Evolutionary conservation across 2,113 vertebrate genomes (phyloP), one percentile per base, ranked within the genome.

Genomic region (Platycercus adscitus): DNA sequence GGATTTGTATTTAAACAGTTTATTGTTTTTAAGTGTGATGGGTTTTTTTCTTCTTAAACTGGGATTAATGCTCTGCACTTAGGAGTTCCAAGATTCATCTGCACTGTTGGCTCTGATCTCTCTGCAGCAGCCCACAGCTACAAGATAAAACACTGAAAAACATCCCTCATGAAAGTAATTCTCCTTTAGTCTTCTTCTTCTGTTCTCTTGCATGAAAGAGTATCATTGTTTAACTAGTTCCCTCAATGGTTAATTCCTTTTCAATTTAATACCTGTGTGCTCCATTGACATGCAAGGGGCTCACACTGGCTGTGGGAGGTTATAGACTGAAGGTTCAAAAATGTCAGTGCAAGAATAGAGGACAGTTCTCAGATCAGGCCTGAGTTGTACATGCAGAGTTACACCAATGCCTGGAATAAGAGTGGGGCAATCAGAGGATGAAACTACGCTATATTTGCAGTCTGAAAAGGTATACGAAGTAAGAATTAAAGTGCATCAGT

Each of bases 51-150:
- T 89, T 21, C 70, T 58, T 31, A 81, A 94, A 35, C 41, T 94
- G 78, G 78, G 75, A 96, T 97, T 97, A 96, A 93, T 93, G 90
- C 60, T 83, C 69, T 88, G 85, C 81, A 69, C 18, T 83, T 91
- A 70, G 29, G 70, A 96, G 58, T 87, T 83, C 63, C 60, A 88
- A 33, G 56, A 84, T 72, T 73, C 58, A 56, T 77, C 61, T 87
- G 33, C 53, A 52, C 31, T 84, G 10, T 71, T 87, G 72, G 41
- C 72, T 92, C 71, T 64, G 83, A 87, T 86, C 86, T 86, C 58
- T 82, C 50, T 49, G 55, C 81, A 80, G 73, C 65, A 92, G 77
- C 75, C 53, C 50, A 69, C 26, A 6, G 1, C 84, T 82, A n/a
- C 58, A 91, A 55, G 70, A 88, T 37, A 71, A 88, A 88, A 93